Evolutionary conservation across 2,113 vertebrate genomes (phyloP).

Genomic region (Brachypodius melanocephalos): DNA sequence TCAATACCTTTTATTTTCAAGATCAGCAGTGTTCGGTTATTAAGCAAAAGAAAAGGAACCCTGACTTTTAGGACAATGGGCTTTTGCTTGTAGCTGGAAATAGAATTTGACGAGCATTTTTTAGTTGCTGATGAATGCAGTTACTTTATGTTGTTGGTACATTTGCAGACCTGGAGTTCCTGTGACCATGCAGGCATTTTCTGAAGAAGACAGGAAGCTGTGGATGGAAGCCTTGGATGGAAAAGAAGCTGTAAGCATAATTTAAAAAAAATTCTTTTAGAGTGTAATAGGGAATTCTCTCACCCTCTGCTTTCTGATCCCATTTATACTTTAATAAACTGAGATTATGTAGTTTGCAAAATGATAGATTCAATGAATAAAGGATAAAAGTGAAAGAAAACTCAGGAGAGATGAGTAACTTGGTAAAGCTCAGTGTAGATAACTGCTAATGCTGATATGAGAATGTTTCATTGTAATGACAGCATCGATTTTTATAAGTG

Average conservation of each 20-base stretch:
- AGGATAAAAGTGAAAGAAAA: background rate
- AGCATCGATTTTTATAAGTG: background rate
- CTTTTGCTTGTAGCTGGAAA: background rate
- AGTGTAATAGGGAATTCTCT: background rate
- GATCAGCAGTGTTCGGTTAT: background rate
- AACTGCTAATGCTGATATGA: background rate
- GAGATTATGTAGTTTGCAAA: background rate
- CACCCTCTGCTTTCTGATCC: background rate
- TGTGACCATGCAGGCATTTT: constrained; percentile 90
- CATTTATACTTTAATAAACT: background rate
- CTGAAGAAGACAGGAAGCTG: constrained; percentile 89
- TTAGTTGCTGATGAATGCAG: background rate
- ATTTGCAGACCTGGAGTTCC: constrained; percentile 82
- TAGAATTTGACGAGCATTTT: background rate
- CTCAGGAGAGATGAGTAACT: background rate
- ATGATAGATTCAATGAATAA: background rate
- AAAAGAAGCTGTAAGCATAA: constrained; percentile 88
- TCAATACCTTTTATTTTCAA: background rate
- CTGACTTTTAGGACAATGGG: background rate
- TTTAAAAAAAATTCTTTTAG: background rate
- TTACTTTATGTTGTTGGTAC: background rate
- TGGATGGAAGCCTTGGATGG: constrained; percentile 97
- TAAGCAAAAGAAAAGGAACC: background rate
- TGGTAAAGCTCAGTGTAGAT: background rate
- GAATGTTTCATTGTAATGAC: background rate